Evolutionary conservation across 1,140 invertebrate genomes (phyloP).

Genomic region (Drosophila baimaii): DNA sequence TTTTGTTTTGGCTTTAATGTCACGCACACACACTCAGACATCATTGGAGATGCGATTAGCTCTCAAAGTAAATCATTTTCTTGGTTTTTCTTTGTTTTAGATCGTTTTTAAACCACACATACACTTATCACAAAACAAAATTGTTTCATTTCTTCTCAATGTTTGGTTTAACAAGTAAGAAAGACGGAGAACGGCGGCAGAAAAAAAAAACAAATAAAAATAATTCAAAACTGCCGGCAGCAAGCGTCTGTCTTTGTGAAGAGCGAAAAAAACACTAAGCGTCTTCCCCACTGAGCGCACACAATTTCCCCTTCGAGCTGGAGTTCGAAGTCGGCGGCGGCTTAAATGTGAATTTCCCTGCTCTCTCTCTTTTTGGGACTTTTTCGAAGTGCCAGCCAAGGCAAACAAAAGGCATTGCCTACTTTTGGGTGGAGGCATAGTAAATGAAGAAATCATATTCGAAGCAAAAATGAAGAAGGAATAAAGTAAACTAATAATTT

Average conservation of each 20-base stretch:
- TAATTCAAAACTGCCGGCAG: conserved; percentile 31
- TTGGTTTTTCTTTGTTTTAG: conserved; percentile 20
- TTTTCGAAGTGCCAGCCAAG: background rate
- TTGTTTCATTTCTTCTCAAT: conserved; percentile 4
- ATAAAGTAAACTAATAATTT: too few species aligned
- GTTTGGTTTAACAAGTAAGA: background rate
- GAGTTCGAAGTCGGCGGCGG: conserved; percentile 25
- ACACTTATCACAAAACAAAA: conserved; percentile 31
- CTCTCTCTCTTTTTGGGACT: background rate
- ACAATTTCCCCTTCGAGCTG: conserved; percentile 36
- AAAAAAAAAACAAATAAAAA: conserved; percentile 32
- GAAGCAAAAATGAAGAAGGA: too few species aligned
- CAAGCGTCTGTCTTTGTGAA: conserved; percentile 23
- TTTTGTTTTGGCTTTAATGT: conserved; percentile 42
- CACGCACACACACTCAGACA: conserved; percentile 6
- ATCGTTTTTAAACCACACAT: background rate
- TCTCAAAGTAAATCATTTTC: conserved; percentile 23
- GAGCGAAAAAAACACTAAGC: conserved; percentile 35
- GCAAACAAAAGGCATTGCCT: conserved; percentile 12
- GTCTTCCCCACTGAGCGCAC: background rate
- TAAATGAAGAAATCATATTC: background rate
- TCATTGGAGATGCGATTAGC: conserved; percentile 2
- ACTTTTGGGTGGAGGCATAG: conserved; percentile 26
- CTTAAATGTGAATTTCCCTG: conserved; percentile 30
- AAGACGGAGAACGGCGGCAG: background rate